Conservation (phyloP, 2,113 vertebrate genomes). For the Rhinolophus sinicus region DNA sequence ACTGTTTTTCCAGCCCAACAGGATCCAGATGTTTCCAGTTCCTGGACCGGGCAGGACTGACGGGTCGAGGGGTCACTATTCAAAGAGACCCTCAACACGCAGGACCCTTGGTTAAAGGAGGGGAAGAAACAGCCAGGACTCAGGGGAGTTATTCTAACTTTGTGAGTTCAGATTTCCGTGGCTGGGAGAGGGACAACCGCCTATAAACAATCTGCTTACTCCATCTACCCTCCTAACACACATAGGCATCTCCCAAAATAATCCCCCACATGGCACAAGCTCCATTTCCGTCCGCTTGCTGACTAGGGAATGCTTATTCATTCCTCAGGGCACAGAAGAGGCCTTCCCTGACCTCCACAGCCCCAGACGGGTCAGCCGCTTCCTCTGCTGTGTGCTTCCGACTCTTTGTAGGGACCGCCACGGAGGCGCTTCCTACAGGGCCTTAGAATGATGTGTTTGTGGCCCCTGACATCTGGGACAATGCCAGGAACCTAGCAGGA, state of each 20-base stretch:
- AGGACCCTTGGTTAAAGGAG: neutral
- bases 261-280: neutral
- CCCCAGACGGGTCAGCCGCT: neutral
- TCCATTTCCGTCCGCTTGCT: neutral
- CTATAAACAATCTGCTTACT: neutral
- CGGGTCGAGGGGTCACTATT: neutral
- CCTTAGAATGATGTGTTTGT: neutral
- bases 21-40: conserved; percentile 77
- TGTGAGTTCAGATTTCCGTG: neutral
- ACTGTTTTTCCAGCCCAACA: conserved; percentile 20
- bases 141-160: neutral
- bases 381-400: neutral
- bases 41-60: neutral
- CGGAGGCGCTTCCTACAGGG: no score
- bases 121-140: neutral
- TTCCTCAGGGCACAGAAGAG: neutral
- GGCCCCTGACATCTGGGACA: neutral
- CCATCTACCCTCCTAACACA: neutral
- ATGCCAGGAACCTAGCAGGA: neutral
- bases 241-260: neutral
- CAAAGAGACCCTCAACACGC: neutral
- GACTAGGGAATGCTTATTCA: neutral
- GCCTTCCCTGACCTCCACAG: neutral
- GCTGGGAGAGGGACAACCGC: neutral
- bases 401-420: neutral